Percentiles rank a stretch among this genome's conserved stretches.
Evolutionary conservation across 2,113 vertebrate species (phyloP).

Genomic region (Leptobrachium ailaonicum): DNA sequence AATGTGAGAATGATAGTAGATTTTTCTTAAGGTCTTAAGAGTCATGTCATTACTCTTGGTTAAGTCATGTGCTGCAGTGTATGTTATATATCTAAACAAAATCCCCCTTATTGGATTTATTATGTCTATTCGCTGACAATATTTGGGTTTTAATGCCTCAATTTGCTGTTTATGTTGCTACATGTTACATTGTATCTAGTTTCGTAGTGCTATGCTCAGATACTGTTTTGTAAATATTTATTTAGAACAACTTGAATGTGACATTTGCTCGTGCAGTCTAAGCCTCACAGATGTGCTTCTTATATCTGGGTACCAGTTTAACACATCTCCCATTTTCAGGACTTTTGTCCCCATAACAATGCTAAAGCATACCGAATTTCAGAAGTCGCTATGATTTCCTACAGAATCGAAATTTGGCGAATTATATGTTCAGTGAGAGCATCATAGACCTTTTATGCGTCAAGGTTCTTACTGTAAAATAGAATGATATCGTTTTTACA

Average conservation of each 20-base stretch:
- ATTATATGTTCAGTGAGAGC: too few relatives aligned
- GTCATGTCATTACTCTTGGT: not conserved
- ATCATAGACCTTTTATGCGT: conserved; percentile 3
- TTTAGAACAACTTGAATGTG: not conserved
- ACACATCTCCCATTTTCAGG: too few relatives aligned
- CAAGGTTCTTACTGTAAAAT: not conserved
- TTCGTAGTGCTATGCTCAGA: not conserved
- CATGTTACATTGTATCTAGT: not conserved
- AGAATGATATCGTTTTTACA: too few relatives aligned
- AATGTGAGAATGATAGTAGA: too few relatives aligned
- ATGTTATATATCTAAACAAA: conserved; percentile 24
- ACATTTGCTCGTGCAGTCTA: not conserved
- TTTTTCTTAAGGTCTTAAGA: not conserved
- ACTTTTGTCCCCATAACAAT: too few relatives aligned
- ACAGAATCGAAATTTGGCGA: too few relatives aligned
- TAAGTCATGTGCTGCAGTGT: conserved; percentile 7
- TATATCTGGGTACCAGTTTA: too few relatives aligned
- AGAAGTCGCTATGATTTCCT: too few relatives aligned
- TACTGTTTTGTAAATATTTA: conserved; percentile 17
- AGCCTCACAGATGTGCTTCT: too few relatives aligned
- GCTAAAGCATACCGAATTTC: too few relatives aligned
- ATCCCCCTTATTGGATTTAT: conserved; percentile 12
- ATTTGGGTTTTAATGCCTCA: not conserved
- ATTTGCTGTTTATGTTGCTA: conserved; percentile 14
- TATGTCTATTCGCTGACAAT: conserved; percentile 13